Conservation (phyloP, 2,888 invertebrate species). For the Euzetes globulus region DNA sequence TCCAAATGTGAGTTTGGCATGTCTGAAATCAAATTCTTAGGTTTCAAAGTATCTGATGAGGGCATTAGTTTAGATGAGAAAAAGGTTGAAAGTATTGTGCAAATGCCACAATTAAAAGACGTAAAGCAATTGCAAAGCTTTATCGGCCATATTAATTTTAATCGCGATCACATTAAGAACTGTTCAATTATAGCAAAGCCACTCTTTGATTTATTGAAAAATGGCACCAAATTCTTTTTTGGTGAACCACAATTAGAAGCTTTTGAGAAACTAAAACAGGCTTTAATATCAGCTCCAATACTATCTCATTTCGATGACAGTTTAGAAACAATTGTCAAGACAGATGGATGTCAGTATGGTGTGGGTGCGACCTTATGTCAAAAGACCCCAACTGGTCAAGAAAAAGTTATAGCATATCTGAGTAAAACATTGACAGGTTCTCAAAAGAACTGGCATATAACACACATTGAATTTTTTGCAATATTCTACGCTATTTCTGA, state of each 20-base stretch:
- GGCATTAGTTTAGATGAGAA: not conserved
- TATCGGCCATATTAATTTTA: not conserved
- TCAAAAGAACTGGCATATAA: not conserved
- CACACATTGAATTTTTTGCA: not conserved
- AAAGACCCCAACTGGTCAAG: not conserved
- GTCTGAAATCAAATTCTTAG: too few relatives aligned
- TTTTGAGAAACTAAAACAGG: not conserved
- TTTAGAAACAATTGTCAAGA: not conserved
- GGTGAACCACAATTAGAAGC: not conserved
- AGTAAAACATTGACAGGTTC: not conserved
- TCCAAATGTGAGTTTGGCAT: too few relatives aligned
- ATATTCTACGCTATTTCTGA: not conserved
- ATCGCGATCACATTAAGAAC: not conserved
- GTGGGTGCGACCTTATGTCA: not conserved
- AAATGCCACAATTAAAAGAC: not conserved
- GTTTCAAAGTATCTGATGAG: too few relatives aligned
- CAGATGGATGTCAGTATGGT: not conserved
- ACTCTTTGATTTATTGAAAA: not conserved
- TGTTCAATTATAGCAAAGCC: not conserved
- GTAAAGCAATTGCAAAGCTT: not conserved
- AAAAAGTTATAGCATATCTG: not conserved
- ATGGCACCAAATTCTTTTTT: not conserved
- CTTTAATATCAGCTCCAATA: not conserved
- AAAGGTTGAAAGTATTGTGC: not conserved
- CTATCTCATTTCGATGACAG: not conserved